Evolutionary conservation across 2,888 invertebrate genomes (phyloP).

Genomic region (Bugulina stolonifera): DNA sequence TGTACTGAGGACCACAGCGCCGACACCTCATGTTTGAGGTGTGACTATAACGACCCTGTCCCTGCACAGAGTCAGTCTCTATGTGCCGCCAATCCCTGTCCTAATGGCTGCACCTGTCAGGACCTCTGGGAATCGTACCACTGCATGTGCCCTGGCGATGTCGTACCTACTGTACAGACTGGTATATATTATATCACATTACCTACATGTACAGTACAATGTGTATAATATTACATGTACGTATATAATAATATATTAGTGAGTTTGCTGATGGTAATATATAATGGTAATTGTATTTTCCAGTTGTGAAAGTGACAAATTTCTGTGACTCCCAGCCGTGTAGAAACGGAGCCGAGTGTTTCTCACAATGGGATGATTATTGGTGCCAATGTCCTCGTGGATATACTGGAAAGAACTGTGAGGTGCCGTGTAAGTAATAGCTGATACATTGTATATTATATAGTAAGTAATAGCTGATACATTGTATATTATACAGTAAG

Average conservation of each 20-base stretch:
- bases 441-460: too few relatives aligned
- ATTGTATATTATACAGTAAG: too few relatives aligned
- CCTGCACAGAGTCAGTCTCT: background rate
- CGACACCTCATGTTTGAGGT: background rate
- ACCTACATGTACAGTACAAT: too few relatives aligned
- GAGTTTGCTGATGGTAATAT: too few relatives aligned
- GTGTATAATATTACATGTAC: too few relatives aligned
- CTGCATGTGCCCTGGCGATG: constrained; percentile 14
- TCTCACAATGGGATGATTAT: constrained; percentile 22
- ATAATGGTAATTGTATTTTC: background rate
- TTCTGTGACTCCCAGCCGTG: constrained; percentile 21
- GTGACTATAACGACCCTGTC: background rate
- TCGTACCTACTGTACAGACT: background rate
- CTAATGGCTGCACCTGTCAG: background rate
- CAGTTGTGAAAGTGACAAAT: background rate
- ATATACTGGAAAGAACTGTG: constrained; percentile 18
- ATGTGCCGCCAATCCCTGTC: background rate
- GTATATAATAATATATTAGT: too few relatives aligned
- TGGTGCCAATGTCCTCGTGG: constrained; percentile 21
- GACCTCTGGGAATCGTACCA: constrained; percentile 13
- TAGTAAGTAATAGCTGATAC: too few relatives aligned
- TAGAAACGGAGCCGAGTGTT: constrained; percentile 15
- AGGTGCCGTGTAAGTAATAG: constrained; percentile 12
- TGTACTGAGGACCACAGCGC: background rate
- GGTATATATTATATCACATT: too few relatives aligned